Evolutionary conservation across 1,140 invertebrate species (phyloP), one percentile per base, ranked within the genome.

Genomic region (Drepana arcuata): DNA sequence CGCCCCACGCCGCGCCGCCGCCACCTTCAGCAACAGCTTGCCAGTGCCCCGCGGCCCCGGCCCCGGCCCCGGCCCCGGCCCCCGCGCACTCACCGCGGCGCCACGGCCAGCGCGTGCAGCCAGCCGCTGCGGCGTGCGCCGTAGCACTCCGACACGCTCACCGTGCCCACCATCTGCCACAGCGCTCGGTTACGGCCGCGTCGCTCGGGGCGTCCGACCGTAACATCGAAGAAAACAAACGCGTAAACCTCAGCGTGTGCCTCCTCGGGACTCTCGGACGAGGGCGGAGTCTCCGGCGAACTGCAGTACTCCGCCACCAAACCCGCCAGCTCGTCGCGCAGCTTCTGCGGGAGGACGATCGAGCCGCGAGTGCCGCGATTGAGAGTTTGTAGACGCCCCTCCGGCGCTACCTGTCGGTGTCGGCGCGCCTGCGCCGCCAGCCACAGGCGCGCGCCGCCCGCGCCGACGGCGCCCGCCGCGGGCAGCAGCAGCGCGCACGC

Each of bases 281-380:
- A 27, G 24, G 7, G 43, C 34, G 6, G 23, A 16, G 26, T 41
- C 21, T n/a, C 7, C 33, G 56, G 42, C 11, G 40, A 46, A 9
- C 62, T 63, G 28, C 33, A 46, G 7, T 46, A 34, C 44, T 67
- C 66, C 5, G 66, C 69, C 25, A 73, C 69, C 6, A 63, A 34
- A 1, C 69, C 69, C 30, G 52, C 31, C 16, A 45, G 3, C 41
- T 72, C 68, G 10, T 38, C 27, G 6, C 30, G 37, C 16, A 69
- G 15, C 14, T 35, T 51, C 64, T 68, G 49, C 15, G 46, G 38
- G 5, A 59, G 50, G 7, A 44, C 44, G 10, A 39, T 25, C 15
- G 56, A 59, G n/a, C 30, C 10, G 48, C 60, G 10, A 50, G 38
- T n/a, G n/a, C n/a, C n/a, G n/a, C n/a, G n/a, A n/a, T n/a, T n/a